phyloP scores from a whole-genome alignment of 37 sponge, comb jelly and placozoan species.

The Ianthella basta region DNA sequence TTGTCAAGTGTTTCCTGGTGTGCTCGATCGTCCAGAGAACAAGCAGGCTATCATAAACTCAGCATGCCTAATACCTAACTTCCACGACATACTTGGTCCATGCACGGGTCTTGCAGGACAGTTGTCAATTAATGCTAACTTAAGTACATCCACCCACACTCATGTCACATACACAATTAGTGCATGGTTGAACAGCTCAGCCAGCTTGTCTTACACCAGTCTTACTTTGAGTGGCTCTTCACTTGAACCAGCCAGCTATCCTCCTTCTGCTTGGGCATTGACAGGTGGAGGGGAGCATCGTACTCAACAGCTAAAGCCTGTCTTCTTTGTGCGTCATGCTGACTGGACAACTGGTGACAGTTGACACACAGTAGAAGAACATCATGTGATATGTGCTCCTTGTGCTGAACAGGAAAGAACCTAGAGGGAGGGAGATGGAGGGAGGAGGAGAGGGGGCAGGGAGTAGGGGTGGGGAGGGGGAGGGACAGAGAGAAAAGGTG shows the following conservation, averaged over 20 bases:
- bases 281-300: conserved; percentile 33
- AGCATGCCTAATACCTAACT: too few species aligned
- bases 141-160: too few species aligned
- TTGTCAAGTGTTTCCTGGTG: too few species aligned
- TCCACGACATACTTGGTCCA: too few species aligned
- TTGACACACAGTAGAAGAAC: conserved; percentile 72
- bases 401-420: conserved; percentile 58
- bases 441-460: background rate
- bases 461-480: background rate
- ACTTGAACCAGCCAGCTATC: conserved; percentile 35
- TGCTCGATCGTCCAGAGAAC: too few species aligned
- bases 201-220: too few species aligned
- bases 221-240: conserved; percentile 62
- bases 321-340: conserved; percentile 33
- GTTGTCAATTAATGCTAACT: too few species aligned
- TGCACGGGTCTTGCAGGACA: too few species aligned
- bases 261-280: conserved; percentile 21
- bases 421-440: conserved; percentile 9
- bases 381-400: conserved; percentile 84
- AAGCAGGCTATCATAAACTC: too few species aligned
- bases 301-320: conserved; percentile 37
- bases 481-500: too few species aligned
- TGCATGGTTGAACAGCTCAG: too few species aligned
- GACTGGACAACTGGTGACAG: conserved; percentile 71
- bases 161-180: too few species aligned